A percentile compares a stretch with the other conserved stretches of the same genome.
These are phyloP conservation scores for Pygoscelis antarcticus DNA, from an alignment of 2,113 vertebrate genomes.

Conservation along the genomic window DNA sequence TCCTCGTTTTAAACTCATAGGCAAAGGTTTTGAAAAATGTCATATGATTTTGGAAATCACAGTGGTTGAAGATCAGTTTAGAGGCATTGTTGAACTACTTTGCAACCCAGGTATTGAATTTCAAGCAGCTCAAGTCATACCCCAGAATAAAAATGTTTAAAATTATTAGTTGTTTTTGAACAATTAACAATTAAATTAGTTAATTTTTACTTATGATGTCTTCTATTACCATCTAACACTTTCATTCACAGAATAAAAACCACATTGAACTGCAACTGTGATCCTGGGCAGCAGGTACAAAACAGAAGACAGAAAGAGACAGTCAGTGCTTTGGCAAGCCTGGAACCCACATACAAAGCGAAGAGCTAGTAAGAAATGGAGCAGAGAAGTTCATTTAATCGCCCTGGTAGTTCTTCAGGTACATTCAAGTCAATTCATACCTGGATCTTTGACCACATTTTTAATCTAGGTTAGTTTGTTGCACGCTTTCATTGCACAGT, in stretches of 20 bases:
- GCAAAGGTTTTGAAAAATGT: not conserved
- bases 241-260: not conserved
- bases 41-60: not conserved
- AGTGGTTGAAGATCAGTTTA: not conserved
- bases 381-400: not conserved
- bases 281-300: not conserved
- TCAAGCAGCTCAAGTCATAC: not conserved
- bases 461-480: not conserved
- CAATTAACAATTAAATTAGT: too few species aligned
- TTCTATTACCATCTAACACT: not conserved
- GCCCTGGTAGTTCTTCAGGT: not conserved
- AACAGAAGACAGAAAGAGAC: not conserved
- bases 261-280: not conserved
- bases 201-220: not conserved
- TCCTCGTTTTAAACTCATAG: not conserved
- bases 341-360: not conserved
- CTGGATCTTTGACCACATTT: not conserved
- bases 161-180: not conserved
- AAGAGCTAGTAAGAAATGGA: not conserved
- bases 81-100: not conserved
- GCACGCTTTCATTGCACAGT: not conserved
- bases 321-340: not conserved
- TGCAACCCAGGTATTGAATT: not conserved
- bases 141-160: not conserved
- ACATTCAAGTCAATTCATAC: not conserved